Conservation (phyloP, 2,888 invertebrate species). For the Volucella inanis region DNA sequence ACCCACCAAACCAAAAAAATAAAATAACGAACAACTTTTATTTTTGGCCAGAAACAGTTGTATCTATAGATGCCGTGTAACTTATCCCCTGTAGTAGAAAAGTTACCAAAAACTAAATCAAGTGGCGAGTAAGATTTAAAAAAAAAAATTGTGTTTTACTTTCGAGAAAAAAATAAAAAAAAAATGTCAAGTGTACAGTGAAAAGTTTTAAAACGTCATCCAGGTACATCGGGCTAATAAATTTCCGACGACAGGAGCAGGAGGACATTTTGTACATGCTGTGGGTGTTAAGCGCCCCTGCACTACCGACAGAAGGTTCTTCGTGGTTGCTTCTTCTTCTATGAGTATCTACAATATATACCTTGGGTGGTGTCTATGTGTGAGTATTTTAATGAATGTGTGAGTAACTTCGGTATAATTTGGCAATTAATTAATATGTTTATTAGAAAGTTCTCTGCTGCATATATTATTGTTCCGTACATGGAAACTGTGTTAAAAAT, state of each 20-base stretch:
- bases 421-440: slow-evolving; percentile 73
- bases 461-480: slow-evolving; percentile 54
- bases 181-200: slow-evolving; percentile 41
- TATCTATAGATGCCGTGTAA: slow-evolving; percentile 51
- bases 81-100: slow-evolving; percentile 53
- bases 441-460: slow-evolving; percentile 68
- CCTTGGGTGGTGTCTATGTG: background rate
- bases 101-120: slow-evolving; percentile 65
- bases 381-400: slow-evolving; percentile 65
- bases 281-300: background rate
- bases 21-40: background rate
- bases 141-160: background rate
- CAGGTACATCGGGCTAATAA: slow-evolving; percentile 62
- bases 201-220: slow-evolving; percentile 71
- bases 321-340: background rate
- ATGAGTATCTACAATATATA: background rate
- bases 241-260: slow-evolving; percentile 41
- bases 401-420: slow-evolving; percentile 73
- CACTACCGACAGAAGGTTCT: background rate
- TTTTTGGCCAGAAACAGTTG: slow-evolving; percentile 45
- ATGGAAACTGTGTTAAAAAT: slow-evolving; percentile 50
- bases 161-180: background rate
- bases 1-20: slow-evolving; percentile 13
- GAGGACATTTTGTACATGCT: slow-evolving; percentile 23
- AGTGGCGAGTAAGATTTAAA: slow-evolving; percentile 42